A percentile compares a stretch with the other conserved stretches of the same genome.
Evolutionary conservation across 64 coral and sea anemone species (phyloP).

Genomic region (Platygyra sinensis): DNA sequence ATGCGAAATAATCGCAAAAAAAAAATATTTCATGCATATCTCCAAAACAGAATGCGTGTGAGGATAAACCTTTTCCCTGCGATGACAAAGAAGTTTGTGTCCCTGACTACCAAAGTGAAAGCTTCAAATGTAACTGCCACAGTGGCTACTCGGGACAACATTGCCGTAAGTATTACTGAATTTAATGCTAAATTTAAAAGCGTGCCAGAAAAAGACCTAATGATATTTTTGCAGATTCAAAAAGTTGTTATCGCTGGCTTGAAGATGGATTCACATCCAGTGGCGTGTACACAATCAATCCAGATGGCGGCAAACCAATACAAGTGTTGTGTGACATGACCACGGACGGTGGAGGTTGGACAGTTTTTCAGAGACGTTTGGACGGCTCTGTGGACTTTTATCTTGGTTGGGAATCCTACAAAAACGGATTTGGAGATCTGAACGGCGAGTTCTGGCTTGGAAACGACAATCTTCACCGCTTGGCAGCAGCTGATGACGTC

Average conservation of each 20-base stretch:
- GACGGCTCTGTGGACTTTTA: constrained; percentile 33
- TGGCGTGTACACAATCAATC: constrained; percentile 62
- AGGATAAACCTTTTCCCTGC: too few relatives aligned
- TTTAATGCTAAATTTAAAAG: too few relatives aligned
- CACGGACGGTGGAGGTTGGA: constrained; percentile 79
- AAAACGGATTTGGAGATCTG: constrained; percentile 67
- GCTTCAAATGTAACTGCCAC: too few relatives aligned
- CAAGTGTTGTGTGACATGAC: constrained; percentile 65
- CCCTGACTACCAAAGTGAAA: too few relatives aligned
- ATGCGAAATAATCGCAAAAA: too few relatives aligned
- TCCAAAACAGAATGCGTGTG: too few relatives aligned
- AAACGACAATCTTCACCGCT: constrained; percentile 38
- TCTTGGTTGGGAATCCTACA: constrained; percentile 51
- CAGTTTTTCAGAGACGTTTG: constrained; percentile 68
- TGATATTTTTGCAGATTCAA: too few relatives aligned
- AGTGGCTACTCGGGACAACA: too few relatives aligned
- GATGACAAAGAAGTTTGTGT: too few relatives aligned
- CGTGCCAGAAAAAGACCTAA: too few relatives aligned
- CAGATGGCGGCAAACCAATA: constrained; percentile 36
- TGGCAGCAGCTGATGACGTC: background rate
- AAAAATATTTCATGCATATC: too few relatives aligned
- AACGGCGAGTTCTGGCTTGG: constrained; percentile 10
- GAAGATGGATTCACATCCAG: constrained; percentile 1
- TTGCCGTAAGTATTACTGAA: too few relatives aligned
- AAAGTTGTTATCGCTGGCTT: background rate